Percentiles rank a stretch among this genome's conserved stretches.
Conservation (phyloP, 2,888 invertebrate genomes). For the Mechanitis mazaeus region DNA sequence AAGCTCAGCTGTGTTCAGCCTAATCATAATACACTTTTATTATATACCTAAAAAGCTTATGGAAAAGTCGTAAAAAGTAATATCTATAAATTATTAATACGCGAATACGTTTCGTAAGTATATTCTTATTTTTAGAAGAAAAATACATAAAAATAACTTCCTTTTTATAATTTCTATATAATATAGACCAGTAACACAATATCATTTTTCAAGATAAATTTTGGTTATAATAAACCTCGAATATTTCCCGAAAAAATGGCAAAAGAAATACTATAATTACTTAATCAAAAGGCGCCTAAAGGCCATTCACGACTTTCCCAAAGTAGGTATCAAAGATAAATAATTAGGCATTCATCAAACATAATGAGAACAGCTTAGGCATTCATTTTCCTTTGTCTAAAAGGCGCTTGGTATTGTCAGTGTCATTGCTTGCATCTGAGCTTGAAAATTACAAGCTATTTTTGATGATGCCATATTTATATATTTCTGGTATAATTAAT, state of each 20-base stretch:
- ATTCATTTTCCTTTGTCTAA: slow-evolving; percentile 38
- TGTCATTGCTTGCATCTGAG: slow-evolving; percentile 9
- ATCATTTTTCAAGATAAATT: background rate
- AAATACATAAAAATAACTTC: too few species aligned
- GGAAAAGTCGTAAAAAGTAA: too few species aligned
- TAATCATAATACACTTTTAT: too few species aligned
- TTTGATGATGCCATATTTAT: background rate
- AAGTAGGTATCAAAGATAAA: slow-evolving; percentile 31
- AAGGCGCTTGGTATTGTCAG: slow-evolving; percentile 4
- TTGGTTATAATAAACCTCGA: slow-evolving; percentile 2
- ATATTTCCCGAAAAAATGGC: background rate
- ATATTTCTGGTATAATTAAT: too few species aligned
- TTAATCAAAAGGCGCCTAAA: slow-evolving; percentile 15
- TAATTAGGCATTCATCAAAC: slow-evolving; percentile 35
- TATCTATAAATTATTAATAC: too few species aligned
- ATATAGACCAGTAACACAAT: background rate
- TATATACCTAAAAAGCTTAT: too few species aligned
- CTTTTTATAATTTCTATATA: too few species aligned
- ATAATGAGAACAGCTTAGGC: slow-evolving; percentile 33
- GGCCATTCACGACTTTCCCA: slow-evolving; percentile 10
- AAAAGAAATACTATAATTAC: slow-evolving; percentile 8
- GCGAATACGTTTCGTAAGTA: too few species aligned
- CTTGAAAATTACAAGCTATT: background rate
- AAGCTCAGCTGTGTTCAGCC: too few species aligned
- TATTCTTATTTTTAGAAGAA: too few species aligned